Evolutionary conservation across 2,888 invertebrate species (phyloP).

Genomic region (Andrena flavipes): DNA sequence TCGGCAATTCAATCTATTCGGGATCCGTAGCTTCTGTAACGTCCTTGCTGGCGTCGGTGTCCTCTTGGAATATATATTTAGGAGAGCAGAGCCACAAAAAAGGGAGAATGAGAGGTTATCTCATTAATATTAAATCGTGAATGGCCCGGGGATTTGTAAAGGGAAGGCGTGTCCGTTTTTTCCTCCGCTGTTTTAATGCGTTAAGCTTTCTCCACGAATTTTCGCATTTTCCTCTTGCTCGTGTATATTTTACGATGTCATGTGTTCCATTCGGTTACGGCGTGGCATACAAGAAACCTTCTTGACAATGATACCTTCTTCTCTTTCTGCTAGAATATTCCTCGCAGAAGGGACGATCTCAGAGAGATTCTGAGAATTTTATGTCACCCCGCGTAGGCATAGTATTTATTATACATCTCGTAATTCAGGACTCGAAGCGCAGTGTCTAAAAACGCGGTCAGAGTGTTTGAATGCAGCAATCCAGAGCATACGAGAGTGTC

Average conservation of each 20-base stretch:
- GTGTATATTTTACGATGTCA: slow-evolving; percentile 43
- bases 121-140: slow-evolving; percentile 65
- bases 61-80: slow-evolving; percentile 31
- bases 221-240: slow-evolving; percentile 23
- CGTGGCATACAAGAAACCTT: slow-evolving; percentile 1
- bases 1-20: neutral
- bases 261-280: neutral
- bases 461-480: neutral
- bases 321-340: neutral
- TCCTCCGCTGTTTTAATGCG: slow-evolving; percentile 47
- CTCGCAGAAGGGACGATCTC: too few relatives aligned
- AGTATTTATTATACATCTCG: neutral
- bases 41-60: slow-evolving; percentile 1
- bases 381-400: too few relatives aligned
- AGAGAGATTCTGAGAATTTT: too few relatives aligned
- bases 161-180: neutral
- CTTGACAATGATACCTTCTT: neutral
- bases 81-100: neutral
- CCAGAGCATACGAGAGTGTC: slow-evolving; percentile 1
- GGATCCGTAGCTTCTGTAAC: slow-evolving; percentile 26
- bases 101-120: slow-evolving; percentile 32
- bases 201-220: slow-evolving; percentile 26
- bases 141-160: slow-evolving; percentile 22
- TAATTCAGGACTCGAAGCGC: neutral
- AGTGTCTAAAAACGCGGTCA: neutral